Base-by-base conservation (phyloP, 2,888 invertebrate genomes). In the Dascillus cervinus region DNA sequence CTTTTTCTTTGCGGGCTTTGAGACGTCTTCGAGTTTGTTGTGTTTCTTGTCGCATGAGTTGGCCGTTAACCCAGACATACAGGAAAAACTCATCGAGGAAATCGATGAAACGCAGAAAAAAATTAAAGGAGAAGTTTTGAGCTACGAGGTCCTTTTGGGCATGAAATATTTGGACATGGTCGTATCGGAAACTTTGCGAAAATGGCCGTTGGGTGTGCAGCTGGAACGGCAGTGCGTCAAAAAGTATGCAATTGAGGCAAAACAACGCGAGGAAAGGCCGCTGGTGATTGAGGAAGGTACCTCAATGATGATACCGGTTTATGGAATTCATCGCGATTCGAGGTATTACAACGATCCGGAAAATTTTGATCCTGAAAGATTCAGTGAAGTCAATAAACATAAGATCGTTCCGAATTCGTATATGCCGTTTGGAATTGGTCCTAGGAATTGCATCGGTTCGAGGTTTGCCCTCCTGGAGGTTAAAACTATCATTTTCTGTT, bases 301-400 rank as follows among this genome's bases (percentile, higher is more conserved):
- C n/a, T 28, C 17, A 1, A 37, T 77, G 0, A 61, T 59, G 4
- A 60, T 72, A 32, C 67, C 71, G 0, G 47, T 67, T 3, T 64
- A 64, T n/a, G n/a, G n/a, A n/a, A n/a, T n/a, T n/a, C n/a, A n/a
- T n/a, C n/a, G n/a, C n/a, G n/a, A n/a, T n/a, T 64, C 69, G 0
- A 58, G 70, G 4, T 60, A 66, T 41, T 75, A 69, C 42, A 69
- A 71, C 0, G 64, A 74, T 11, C 75, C 75, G 1, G 51, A 67
- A 1, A 55, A 60, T 23, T 71, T 72, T 43, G 60, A 58, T 17
- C 70, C 70, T 1, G 72, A 71, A 37, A 58, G 75, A 31, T 75
- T 74, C 46, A 62, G 66, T 41, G 61, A 62, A 0, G 70, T 70
- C 9, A 69, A 67, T 39, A 71, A 67, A 47, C 60, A 61, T 11